Conservation (phyloP, 2,113 vertebrate species). For the Scatophagus argus region DNA sequence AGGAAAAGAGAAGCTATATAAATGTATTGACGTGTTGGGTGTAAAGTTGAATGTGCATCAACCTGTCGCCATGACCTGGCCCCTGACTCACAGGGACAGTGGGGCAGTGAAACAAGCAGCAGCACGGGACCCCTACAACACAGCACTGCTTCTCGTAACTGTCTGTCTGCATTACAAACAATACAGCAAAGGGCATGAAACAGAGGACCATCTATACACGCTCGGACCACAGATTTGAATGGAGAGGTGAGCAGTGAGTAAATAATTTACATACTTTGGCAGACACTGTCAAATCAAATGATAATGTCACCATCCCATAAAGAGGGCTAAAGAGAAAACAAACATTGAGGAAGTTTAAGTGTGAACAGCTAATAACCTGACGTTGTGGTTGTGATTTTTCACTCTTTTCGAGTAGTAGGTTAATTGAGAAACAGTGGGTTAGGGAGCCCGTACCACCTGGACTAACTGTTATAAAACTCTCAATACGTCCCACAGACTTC, state of each 20-base stretch:
- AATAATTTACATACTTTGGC: conserved; percentile 6
- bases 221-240: conserved; percentile 1
- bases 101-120: conserved; percentile 83
- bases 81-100: conserved; percentile 84
- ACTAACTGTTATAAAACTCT: conserved; percentile 72
- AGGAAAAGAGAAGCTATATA: conserved; percentile 9
- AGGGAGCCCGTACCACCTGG: conserved; percentile 80
- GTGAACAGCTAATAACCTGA: background rate
- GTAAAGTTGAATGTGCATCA: conserved; percentile 28
- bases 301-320: conserved; percentile 17
- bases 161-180: conserved; percentile 22
- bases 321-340: background rate
- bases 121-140: conserved; percentile 76
- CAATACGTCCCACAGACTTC: conserved; percentile 74
- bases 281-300: background rate
- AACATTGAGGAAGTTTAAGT: background rate
- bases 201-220: background rate
- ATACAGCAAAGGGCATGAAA: no score
- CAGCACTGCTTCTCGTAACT: conserved; percentile 64
- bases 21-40: conserved; percentile 32
- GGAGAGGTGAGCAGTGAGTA: background rate
- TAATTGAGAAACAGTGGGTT: conserved; percentile 72
- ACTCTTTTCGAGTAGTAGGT: background rate
- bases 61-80: conserved; percentile 76
- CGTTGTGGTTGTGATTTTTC: background rate